Evolutionary conservation across 2,888 invertebrate genomes (phyloP).

Genomic region (Drosophila kanekoi): DNA sequence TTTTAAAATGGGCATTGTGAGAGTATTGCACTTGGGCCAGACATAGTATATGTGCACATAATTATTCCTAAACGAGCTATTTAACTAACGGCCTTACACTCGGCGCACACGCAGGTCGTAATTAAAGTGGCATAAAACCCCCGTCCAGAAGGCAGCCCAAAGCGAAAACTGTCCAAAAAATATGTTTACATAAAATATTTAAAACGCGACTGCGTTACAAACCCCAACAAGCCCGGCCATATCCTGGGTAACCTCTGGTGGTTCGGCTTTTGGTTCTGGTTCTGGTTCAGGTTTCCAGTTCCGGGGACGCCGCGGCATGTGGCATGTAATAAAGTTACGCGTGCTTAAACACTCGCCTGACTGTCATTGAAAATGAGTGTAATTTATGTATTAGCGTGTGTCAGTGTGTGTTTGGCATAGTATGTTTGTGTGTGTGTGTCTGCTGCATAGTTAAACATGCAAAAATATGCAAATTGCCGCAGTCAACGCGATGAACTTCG

Average conservation of each 20-base stretch:
- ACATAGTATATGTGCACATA: constrained; percentile 36
- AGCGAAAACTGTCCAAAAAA: constrained; percentile 46
- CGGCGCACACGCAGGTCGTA: constrained; percentile 44
- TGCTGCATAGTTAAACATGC: constrained; percentile 74
- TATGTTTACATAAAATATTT: constrained; percentile 76
- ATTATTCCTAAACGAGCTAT: constrained; percentile 78
- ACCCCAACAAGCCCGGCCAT: constrained; percentile 16
- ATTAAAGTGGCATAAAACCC: constrained; percentile 48
- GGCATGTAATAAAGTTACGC: constrained; percentile 75
- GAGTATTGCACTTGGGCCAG: constrained; percentile 45
- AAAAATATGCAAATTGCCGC: constrained; percentile 79
- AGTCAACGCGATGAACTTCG: constrained; percentile 78
- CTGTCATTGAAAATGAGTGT: constrained; percentile 78
- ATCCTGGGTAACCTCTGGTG: constrained; percentile 38
- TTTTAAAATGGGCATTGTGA: constrained; percentile 42
- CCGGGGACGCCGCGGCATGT: constrained; percentile 33
- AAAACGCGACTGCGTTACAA: constrained; percentile 50
- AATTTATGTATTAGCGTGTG: constrained; percentile 75
- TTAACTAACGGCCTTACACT: constrained; percentile 67
- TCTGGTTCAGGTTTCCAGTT: constrained; percentile 23
- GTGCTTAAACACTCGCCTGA: constrained; percentile 59
- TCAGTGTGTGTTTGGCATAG: constrained; percentile 5
- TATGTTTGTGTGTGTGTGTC: constrained; percentile 27
- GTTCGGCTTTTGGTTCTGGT: constrained; percentile 14
- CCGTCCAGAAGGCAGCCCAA: constrained; percentile 4